Conservation (phyloP, 2,797 vertebrate species). For the Tragelaphus eurycerus region DNA sequence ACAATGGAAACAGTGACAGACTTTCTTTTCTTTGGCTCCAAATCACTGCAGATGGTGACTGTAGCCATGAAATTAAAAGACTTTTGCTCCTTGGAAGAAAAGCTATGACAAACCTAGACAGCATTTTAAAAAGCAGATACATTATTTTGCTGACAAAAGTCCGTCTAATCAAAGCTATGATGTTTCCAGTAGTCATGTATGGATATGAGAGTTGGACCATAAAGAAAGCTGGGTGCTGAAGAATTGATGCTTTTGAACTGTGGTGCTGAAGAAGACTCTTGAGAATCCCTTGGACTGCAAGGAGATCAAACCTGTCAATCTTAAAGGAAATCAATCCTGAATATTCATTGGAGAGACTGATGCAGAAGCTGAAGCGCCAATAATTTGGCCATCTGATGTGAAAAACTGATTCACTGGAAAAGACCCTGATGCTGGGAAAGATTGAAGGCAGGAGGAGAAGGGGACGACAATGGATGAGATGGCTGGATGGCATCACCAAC, state of each 20-base stretch:
- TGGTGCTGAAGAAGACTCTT: background rate
- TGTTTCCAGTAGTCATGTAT: background rate
- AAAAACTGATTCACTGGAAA: background rate
- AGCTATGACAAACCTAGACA: background rate
- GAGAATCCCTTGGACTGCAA: background rate
- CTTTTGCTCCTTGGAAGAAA: background rate
- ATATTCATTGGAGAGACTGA: background rate
- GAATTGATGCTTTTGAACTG: background rate
- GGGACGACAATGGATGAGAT: background rate
- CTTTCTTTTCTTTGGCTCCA: background rate
- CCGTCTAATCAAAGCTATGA: background rate
- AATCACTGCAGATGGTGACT: background rate
- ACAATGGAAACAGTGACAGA: background rate
- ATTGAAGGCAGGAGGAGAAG: background rate
- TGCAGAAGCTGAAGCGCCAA: background rate
- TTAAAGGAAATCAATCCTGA: background rate
- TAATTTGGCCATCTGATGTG: background rate
- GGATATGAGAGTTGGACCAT: background rate
- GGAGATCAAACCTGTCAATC: background rate
- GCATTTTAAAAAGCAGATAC: background rate
- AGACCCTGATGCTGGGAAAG: background rate
- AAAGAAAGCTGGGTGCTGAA: background rate
- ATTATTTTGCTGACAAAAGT: background rate
- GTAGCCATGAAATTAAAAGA: background rate
- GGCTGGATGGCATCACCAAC: background rate